Conservation (phyloP, 2,113 vertebrate genomes). For the Leptocoma aspasia region DNA sequence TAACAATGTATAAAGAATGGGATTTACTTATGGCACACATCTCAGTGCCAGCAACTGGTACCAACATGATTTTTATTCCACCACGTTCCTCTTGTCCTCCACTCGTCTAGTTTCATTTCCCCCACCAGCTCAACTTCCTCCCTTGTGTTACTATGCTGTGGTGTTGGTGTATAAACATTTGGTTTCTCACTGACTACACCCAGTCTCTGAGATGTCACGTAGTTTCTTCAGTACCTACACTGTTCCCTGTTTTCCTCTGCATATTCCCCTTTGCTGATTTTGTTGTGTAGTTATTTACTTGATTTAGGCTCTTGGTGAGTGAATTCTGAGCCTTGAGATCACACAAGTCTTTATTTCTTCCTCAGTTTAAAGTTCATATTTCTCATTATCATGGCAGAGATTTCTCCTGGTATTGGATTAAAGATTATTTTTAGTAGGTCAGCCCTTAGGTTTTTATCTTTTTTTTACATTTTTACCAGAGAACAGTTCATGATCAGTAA, state of each 20-base stretch:
- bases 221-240: background rate
- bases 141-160: background rate
- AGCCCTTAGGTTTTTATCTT: background rate
- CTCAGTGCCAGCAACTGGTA: background rate
- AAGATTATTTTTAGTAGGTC: background rate
- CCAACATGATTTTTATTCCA: background rate
- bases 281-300: background rate
- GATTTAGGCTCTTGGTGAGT: background rate
- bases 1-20: background rate
- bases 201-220: background rate
- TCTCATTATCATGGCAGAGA: background rate
- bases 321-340: background rate
- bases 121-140: background rate
- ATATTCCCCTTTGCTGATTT: background rate
- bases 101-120: slow-evolving; percentile 12
- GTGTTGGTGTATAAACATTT: slow-evolving; percentile 5
- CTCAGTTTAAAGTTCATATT: background rate
- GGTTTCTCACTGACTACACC: background rate
- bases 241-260: background rate
- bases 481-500: background rate
- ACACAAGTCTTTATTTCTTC: background rate
- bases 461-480: background rate
- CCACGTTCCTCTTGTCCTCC: background rate
- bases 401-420: background rate
- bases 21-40: background rate